Evolutionary conservation across 2,888 invertebrate genomes (phyloP).

Genomic region (Sturmia bella): DNA sequence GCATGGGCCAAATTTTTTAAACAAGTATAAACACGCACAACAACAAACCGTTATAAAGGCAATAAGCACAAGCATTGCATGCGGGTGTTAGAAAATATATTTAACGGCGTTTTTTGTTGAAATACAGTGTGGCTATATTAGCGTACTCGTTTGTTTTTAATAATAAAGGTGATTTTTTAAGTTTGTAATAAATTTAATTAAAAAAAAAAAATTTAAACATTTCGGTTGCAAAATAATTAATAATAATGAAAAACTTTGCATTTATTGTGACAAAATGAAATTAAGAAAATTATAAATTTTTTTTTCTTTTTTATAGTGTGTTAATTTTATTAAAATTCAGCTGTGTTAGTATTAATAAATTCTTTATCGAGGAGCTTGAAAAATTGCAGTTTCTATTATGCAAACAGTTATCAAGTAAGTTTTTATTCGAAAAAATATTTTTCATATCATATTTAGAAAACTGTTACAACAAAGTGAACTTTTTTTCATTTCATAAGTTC

Average conservation of each 20-base stretch:
- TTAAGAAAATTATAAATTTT: background rate
- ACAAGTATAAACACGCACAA: background rate
- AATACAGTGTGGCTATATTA: constrained; percentile 50
- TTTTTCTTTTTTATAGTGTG: constrained; percentile 22
- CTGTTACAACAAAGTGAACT: too few relatives aligned
- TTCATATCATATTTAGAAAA: too few relatives aligned
- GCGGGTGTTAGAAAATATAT: constrained; percentile 51
- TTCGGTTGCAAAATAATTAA: background rate
- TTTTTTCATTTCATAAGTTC: too few relatives aligned
- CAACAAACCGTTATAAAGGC: constrained; percentile 59
- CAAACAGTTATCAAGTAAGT: constrained; percentile 81
- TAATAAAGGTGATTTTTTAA: background rate
- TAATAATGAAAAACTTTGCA: background rate
- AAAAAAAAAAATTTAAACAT: background rate
- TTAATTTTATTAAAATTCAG: constrained; percentile 3
- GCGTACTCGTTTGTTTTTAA: background rate
- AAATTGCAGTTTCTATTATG: constrained; percentile 73
- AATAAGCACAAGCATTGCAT: constrained; percentile 52
- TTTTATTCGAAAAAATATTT: constrained; percentile 4
- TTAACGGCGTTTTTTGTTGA: constrained; percentile 53
- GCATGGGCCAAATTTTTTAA: constrained; percentile 56
- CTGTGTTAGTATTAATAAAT: constrained; percentile 32
- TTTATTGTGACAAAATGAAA: constrained; percentile 4
- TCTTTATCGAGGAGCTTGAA: constrained; percentile 25
- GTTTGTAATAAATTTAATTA: background rate